Base-by-base conservation (phyloP, 2,888 invertebrate species). In the Nemapogon koenigi region DNA sequence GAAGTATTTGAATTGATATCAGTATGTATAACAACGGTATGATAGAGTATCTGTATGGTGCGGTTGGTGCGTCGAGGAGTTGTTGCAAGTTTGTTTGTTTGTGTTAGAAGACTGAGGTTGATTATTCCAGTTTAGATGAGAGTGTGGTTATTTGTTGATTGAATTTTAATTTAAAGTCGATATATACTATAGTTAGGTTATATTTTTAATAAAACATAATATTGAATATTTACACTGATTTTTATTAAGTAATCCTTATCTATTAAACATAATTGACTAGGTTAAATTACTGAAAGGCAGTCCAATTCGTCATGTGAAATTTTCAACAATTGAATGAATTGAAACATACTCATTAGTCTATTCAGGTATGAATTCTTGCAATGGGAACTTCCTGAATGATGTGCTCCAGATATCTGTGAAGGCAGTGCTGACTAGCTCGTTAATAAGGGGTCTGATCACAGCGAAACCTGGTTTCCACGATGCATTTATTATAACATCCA, bases 401-500 rank as follows among this genome's bases (percentile, higher is more conserved):
- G 83, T 83, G 52, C 86, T 89, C 65, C 90, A 90, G 46, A 92
- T 91, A 43, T 90, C 88, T 0, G 91, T 90, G 62, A 92, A 92
- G 4, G 89, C 91, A 1, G 85, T 87, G 57, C 90, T 89, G 43
- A 92, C 91, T 42, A 92, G 73, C 58, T 92, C 91, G 62, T 91
- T 90, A 52, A 92, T 90, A 35, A 91, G 67, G 1, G 91, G 89
- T 43, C 86, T 80, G 37, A 90, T 81, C 27, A 91, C 71, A 1
- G 87, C 84, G 53, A 92, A 88, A 18, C 91, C 91, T 1, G 90
- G 86, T 51, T 89, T 87, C 92, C 92, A 92, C 17, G 88, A 83
- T 11, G 83, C 83, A 62, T 92, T 92, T 55, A 92, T 92, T 26
- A 92, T 71, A 32, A 86, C 81, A 58, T 91, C 91, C 31, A 91